Evolutionary conservation across 2,113 vertebrate genomes (phyloP).

Genomic region (Pachyramphus minor): DNA sequence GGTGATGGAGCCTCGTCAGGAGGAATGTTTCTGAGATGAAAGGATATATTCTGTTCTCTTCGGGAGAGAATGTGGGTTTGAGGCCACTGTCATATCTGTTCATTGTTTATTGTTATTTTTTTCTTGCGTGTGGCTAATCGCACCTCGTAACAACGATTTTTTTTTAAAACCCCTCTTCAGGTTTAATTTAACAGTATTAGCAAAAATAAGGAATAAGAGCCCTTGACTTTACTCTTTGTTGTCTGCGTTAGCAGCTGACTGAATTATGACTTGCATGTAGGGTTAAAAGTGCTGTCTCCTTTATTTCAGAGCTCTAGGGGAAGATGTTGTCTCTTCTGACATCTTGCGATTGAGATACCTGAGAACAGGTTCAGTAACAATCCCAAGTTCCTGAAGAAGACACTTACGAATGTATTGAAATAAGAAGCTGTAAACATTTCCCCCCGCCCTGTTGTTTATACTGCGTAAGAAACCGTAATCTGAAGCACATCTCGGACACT

Average conservation of each 20-base stretch:
- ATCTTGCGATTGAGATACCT: conserved; percentile 41
- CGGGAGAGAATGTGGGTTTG: background rate
- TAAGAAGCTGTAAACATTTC: conserved; percentile 11
- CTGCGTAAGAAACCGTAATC: background rate
- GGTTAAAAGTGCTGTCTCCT: conserved; percentile 59
- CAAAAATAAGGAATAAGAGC: background rate
- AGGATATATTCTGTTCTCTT: background rate
- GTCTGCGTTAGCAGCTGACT: background rate
- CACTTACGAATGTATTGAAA: background rate
- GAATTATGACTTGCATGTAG: background rate
- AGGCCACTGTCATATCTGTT: background rate
- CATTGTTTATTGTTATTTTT: background rate
- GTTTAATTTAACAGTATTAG: background rate
- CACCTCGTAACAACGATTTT: background rate
- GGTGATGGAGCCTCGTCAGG: background rate
- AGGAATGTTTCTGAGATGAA: background rate
- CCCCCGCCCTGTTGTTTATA: background rate
- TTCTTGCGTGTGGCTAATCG: rapidly evolving
- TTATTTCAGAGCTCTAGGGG: conserved; percentile 62
- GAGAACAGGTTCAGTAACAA: conserved; percentile 59
- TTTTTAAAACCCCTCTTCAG: background rate
- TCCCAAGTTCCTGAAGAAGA: conserved; percentile 20
- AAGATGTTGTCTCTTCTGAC: conserved; percentile 58
- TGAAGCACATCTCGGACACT: conserved; percentile 20
- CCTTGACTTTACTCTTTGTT: conserved; percentile 18